Evolutionary conservation across 2,797 vertebrate species (phyloP).

Genomic region (Enteromius radiatus): DNA sequence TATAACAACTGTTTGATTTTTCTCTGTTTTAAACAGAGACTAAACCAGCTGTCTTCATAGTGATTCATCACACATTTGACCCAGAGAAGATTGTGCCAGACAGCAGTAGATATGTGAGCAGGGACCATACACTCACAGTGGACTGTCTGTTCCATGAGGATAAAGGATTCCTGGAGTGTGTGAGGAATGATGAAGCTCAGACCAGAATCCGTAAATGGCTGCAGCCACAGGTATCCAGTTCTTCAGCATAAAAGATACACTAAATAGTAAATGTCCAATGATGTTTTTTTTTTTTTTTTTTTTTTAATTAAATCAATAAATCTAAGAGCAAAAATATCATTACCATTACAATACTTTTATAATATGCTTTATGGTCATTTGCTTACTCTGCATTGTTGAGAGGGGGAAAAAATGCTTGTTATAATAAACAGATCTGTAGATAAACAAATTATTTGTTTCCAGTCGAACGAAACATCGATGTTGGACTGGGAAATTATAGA

Average conservation of each 20-base stretch:
- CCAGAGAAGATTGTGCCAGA: not conserved
- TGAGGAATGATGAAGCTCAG: not conserved
- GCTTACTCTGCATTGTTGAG: too few relatives aligned
- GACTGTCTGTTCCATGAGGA: not conserved
- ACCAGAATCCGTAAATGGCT: not conserved
- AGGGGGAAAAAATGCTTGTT: too few relatives aligned
- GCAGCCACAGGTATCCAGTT: not conserved
- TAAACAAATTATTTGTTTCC: too few relatives aligned
- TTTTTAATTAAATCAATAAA: too few relatives aligned
- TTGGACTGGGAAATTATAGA: too few relatives aligned
- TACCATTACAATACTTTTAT: too few relatives aligned
- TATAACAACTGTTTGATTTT: not conserved
- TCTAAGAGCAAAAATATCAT: too few relatives aligned
- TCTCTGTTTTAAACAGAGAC: not conserved
- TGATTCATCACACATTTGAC: not conserved
- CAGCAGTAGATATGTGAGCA: not conserved
- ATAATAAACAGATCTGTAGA: too few relatives aligned
- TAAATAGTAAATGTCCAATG: too few relatives aligned
- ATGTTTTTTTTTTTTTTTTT: too few relatives aligned
- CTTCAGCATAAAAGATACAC: not conserved
- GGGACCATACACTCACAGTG: not conserved
- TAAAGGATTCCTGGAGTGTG: fast-evolving
- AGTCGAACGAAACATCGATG: too few relatives aligned
- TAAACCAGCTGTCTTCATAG: not conserved
- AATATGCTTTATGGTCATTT: too few relatives aligned